Evolutionary conservation across 2,888 invertebrate species (phyloP).

Genomic region (Stramonita haemastoma): DNA sequence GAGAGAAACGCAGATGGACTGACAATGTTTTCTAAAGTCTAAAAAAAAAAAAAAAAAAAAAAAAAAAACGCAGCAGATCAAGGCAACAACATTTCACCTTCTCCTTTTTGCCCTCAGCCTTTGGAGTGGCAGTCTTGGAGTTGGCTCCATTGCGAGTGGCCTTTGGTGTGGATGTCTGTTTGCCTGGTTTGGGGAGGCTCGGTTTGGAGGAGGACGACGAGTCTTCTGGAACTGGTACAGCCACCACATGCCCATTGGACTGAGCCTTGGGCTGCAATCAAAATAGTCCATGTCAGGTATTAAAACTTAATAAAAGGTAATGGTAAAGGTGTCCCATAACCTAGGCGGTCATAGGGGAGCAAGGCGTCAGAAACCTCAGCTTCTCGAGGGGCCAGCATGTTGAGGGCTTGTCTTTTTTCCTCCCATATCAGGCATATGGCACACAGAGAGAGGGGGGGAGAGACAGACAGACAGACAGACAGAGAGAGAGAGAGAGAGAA

Average conservation of each 20-base stretch:
- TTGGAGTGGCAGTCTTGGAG: constrained; percentile 42
- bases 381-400: too few species aligned
- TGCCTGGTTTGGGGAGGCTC: constrained; percentile 51
- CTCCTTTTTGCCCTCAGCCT: constrained; percentile 54
- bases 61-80: neutral
- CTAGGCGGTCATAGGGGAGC: too few species aligned
- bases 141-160: constrained; percentile 43
- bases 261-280: constrained; percentile 54
- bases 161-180: constrained; percentile 47
- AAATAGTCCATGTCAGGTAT: neutral
- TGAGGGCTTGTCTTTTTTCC: too few species aligned
- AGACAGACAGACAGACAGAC: too few species aligned
- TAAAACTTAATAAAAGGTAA: too few species aligned
- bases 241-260: constrained; percentile 62
- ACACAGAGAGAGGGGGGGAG: too few species aligned
- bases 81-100: constrained; percentile 39
- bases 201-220: constrained; percentile 39
- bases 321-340: too few species aligned
- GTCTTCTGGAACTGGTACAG: constrained; percentile 49
- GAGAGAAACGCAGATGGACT: too few species aligned
- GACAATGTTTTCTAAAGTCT: too few species aligned
- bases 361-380: too few species aligned
- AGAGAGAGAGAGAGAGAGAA: too few species aligned
- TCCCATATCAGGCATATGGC: too few species aligned
- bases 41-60: neutral